Evolutionary conservation across 2,113 vertebrate genomes (phyloP).

Genomic region (Oryzias melastigma): DNA sequence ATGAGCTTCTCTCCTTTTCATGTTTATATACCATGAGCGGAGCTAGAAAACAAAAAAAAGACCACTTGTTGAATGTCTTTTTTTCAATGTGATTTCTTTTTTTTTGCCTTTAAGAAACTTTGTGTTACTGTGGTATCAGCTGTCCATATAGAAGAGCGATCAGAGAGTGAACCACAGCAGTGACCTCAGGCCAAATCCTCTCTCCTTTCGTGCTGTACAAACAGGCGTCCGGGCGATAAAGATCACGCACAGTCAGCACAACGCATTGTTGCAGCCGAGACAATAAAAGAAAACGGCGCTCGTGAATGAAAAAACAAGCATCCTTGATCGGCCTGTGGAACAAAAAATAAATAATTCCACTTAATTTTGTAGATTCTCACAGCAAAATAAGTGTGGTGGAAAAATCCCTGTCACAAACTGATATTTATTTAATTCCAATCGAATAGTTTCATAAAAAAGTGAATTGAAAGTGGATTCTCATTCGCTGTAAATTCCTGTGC

Average conservation of each 20-base stretch:
- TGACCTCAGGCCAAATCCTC: slow-evolving; percentile 72
- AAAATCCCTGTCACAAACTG: slow-evolving; percentile 15
- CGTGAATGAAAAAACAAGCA: slow-evolving; percentile 73
- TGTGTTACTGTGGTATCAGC: slow-evolving; percentile 45
- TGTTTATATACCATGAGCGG: slow-evolving; percentile 62
- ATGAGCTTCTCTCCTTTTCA: slow-evolving; percentile 57
- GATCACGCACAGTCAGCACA: slow-evolving; percentile 76
- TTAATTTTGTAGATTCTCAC: slow-evolving; percentile 31
- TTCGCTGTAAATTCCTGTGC: slow-evolving; percentile 40
- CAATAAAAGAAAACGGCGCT: slow-evolving; percentile 70
- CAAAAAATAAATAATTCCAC: slow-evolving; percentile 38
- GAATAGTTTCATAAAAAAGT: too few relatives aligned
- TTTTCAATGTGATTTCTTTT: slow-evolving; percentile 66
- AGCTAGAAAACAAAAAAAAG: slow-evolving; percentile 56
- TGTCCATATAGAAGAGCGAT: slow-evolving; percentile 49
- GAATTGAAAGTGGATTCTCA: too few relatives aligned
- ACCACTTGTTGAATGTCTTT: slow-evolving; percentile 72
- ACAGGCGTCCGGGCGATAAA: slow-evolving; percentile 71
- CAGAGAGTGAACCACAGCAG: slow-evolving; percentile 60
- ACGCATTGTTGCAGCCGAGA: slow-evolving; percentile 74
- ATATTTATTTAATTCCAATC: too few relatives aligned
- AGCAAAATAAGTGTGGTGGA: slow-evolving; percentile 33
- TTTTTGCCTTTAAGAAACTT: slow-evolving; percentile 41
- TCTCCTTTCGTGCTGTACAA: slow-evolving; percentile 71
- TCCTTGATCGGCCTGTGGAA: slow-evolving; percentile 65